Evolutionary conservation across 2,888 invertebrate species (phyloP).

Genomic region (Cecidostiba fungosa): DNA sequence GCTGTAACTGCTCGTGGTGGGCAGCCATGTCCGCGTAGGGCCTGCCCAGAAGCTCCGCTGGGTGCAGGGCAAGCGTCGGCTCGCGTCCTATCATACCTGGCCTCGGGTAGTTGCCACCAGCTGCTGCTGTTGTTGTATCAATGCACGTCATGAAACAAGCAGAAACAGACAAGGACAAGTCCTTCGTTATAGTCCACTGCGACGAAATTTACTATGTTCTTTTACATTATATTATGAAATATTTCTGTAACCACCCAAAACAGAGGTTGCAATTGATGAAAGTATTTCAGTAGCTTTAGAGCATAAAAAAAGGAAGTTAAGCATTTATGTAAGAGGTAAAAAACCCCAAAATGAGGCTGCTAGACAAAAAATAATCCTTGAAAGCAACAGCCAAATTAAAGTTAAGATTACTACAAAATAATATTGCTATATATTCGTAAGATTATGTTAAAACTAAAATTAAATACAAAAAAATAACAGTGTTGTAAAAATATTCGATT

Average conservation of each 20-base stretch:
- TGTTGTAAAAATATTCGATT: too few relatives aligned
- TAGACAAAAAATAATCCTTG: too few relatives aligned
- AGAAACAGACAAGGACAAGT: slow-evolving; percentile 52
- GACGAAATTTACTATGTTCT: neutral
- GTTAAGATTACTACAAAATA: too few relatives aligned
- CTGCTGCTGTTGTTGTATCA: slow-evolving; percentile 78
- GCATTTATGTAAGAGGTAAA: neutral
- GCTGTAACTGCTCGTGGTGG: slow-evolving; percentile 92
- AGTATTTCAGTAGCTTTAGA: neutral
- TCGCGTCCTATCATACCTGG: slow-evolving; percentile 84
- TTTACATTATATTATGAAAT: neutral
- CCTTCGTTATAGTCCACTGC: slow-evolving; percentile 35
- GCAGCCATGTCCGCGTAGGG: slow-evolving; percentile 90
- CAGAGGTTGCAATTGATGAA: neutral
- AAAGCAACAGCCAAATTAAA: too few relatives aligned
- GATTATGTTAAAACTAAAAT: too few relatives aligned
- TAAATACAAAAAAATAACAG: too few relatives aligned
- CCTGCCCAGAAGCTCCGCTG: slow-evolving; percentile 89
- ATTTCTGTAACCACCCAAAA: neutral
- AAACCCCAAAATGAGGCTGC: neutral
- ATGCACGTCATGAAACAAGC: slow-evolving; percentile 58
- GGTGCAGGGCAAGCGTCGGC: slow-evolving; percentile 85
- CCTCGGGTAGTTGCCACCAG: slow-evolving; percentile 83
- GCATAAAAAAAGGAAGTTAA: neutral
- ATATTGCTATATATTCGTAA: too few relatives aligned